Conservation (phyloP, 2,113 vertebrate species). For the Phylloscopus whistleri region DNA sequence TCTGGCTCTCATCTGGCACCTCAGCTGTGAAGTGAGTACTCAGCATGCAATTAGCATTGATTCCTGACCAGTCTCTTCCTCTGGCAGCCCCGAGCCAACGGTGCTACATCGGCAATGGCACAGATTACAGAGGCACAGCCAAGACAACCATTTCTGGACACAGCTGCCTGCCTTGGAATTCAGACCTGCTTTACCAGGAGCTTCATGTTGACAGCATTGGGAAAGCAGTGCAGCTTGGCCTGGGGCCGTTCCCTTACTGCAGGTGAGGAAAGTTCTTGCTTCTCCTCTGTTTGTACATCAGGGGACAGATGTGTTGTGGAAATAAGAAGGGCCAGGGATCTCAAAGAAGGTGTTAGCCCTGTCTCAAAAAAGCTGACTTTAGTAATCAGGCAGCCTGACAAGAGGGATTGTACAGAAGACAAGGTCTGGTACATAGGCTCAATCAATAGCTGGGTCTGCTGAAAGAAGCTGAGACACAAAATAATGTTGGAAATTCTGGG, state of each 20-base stretch:
- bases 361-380: not conserved
- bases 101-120: constrained; percentile 80
- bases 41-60: not conserved
- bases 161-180: constrained; percentile 87
- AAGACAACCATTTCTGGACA: constrained; percentile 74
- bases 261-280: constrained; percentile 73
- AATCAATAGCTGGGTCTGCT: not conserved
- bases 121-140: constrained; percentile 78
- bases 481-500: not conserved
- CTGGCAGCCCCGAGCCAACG: constrained; percentile 69
- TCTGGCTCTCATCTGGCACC: not conserved
- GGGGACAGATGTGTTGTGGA: not conserved
- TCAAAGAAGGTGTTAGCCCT: not conserved
- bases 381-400: not conserved
- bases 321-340: not conserved
- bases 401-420: not conserved
- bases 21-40: not conserved
- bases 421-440: not conserved
- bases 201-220: constrained; percentile 73
- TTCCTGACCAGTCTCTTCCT: not conserved
- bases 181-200: constrained; percentile 83
- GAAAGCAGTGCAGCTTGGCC: constrained; percentile 69
- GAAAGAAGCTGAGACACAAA: not conserved
- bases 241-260: constrained; percentile 88
- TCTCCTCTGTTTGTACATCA: not conserved